These are phyloP conservation scores for Malacosoma neustria DNA, from an alignment of 2,888 invertebrate species.

Conservation along the genomic window DNA sequence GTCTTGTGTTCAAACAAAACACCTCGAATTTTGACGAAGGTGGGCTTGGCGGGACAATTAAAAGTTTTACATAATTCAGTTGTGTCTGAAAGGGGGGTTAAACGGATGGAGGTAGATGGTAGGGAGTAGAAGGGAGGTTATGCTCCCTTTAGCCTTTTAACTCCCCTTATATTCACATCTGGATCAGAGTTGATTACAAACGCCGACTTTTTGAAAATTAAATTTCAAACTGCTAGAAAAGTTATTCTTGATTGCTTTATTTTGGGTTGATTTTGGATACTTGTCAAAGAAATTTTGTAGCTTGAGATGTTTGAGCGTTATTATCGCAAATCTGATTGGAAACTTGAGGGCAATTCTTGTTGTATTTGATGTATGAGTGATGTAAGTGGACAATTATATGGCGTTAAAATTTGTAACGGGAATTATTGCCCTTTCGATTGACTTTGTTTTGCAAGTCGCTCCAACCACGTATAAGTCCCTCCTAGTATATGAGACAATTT, in stretches of 20 bases:
- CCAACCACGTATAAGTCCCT: no score
- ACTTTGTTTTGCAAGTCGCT: no score
- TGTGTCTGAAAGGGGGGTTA: conserved; percentile 23
- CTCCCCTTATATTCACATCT: conserved; percentile 23
- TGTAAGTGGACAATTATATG: no score
- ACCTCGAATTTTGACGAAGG: conserved; percentile 53
- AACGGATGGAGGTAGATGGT: background rate
- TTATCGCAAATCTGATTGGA: background rate
- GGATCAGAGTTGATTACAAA: conserved; percentile 31
- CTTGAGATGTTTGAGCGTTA: background rate
- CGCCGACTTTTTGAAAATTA: conserved; percentile 36
- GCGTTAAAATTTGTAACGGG: no score
- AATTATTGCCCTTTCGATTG: no score
- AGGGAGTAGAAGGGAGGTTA: conserved; percentile 6
- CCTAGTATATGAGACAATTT: no score
- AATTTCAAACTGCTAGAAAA: conserved; percentile 31
- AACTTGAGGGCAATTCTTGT: no score
- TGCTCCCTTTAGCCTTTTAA: conserved; percentile 1
- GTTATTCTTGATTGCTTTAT: conserved; percentile 27
- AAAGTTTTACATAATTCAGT: conserved; percentile 52
- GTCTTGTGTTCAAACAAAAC: conserved; percentile 36
- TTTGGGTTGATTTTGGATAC: conserved; percentile 13
- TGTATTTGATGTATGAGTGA: no score
- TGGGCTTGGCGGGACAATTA: conserved; percentile 45
- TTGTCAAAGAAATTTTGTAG: background rate